Evolutionary conservation across 2,888 invertebrate genomes (phyloP).

Genomic region (Mechanitis messenoides): DNA sequence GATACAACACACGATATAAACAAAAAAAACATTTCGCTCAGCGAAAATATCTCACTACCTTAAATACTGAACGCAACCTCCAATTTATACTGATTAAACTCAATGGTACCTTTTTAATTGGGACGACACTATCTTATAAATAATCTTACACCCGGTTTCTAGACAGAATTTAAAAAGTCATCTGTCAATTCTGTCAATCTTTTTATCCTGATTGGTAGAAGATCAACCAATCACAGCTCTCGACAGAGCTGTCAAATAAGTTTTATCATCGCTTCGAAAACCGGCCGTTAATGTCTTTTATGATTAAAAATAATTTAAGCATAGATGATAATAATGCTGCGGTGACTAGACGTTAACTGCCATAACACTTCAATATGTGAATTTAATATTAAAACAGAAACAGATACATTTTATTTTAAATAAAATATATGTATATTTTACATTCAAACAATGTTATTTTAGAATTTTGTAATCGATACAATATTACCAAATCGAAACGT

Average conservation of each 20-base stretch:
- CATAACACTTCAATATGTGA: constrained; percentile 20
- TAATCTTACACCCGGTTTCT: constrained; percentile 4
- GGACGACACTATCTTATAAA: constrained; percentile 18
- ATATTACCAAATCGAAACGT: constrained; percentile 6
- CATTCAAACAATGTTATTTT: neutral
- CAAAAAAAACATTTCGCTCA: constrained; percentile 54
- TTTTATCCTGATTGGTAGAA: neutral
- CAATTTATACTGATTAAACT: neutral
- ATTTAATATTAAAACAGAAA: neutral
- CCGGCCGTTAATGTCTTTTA: too few species aligned
- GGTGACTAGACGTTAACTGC: constrained; percentile 59
- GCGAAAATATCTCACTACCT: constrained; percentile 62
- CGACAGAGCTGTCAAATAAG: too few species aligned
- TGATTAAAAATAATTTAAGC: constrained; percentile 10
- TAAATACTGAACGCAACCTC: constrained; percentile 39
- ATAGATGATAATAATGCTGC: constrained; percentile 47
- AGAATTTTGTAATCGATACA: constrained; percentile 12
- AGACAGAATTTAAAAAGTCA: too few species aligned
- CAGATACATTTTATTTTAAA: neutral
- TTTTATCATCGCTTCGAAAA: too few species aligned
- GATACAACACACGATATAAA: constrained; percentile 51
- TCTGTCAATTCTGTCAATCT: constrained; percentile 10
- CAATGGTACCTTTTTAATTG: neutral
- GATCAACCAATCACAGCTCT: too few species aligned
- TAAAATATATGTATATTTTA: neutral